Base-by-base conservation (phyloP, 2,888 invertebrate genomes). In the Ditylenchus weischeri region DNA sequence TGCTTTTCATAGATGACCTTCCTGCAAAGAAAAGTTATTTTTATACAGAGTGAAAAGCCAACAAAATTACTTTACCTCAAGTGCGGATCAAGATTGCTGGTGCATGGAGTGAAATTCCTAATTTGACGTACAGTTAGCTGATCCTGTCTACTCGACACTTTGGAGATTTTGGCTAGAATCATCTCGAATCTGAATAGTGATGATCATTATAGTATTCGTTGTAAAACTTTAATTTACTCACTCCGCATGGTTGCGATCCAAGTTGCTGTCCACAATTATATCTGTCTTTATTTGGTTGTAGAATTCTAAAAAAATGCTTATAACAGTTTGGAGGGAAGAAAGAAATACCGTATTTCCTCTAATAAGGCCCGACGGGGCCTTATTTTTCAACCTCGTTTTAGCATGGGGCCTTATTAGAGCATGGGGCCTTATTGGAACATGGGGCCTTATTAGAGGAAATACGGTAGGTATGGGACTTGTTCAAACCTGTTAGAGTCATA, bases 21-120 rank as follows among this genome's bases (percentile, higher is more conserved):
- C 15, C 43, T 43, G 3, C 8, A 43, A 43, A 2, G 15, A 15
- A 43, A 6, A 43, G 29, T 29, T 29, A 29, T 29, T 29, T 4
- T 29, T 29, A 29, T 29, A 43, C 11, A 43, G 15, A 13, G 43
- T 15, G 8, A 43, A n/a, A 43, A 43, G 8, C 43, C 15, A 43
- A 43, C 3, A 15, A 43, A 43, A 11, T 8, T 15, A 43, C 3
- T 43, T 86, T 96, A 96, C 83, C 93, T 90, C 70, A 98, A 89
- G 84, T 94, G 96, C 0, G 98, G 98, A 86, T 98, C 98, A 65
- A 98, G 87, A 85, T 96, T 98, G 79, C 95, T 95, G 19, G 96
- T 95, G 84, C 96, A 98, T 0, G 96, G 95, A 70, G 96, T 87
- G 85, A 98, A 96, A 80, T 93, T 90, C 83, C 93, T 91, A 82